phyloP scores from a whole-genome alignment of 2,888 invertebrate genomes.

The Noctua fimbriata region DNA sequence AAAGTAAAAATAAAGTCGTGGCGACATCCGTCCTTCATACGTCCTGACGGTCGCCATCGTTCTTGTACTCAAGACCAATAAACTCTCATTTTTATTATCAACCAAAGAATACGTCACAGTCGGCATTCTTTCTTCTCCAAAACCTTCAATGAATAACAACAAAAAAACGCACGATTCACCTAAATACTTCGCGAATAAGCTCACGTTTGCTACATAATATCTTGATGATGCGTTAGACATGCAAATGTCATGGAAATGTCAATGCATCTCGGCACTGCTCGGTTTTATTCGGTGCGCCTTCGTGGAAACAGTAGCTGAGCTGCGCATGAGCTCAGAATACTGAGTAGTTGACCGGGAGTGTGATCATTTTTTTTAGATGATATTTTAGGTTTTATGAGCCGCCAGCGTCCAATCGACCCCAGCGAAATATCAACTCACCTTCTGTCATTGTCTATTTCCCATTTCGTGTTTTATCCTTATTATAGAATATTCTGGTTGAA shows the following conservation, averaged over 20 bases:
- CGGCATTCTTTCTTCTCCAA: conserved; percentile 42
- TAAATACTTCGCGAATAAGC: conserved; percentile 42
- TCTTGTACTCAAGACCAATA: conserved; percentile 30
- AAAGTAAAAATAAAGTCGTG: neutral
- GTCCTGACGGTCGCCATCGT: neutral
- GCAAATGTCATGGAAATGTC: conserved; percentile 64
- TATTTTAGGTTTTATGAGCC: neutral
- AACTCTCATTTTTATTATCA: conserved; percentile 36
- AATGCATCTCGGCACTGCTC: conserved; percentile 72
- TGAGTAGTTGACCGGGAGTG: conserved; percentile 39
- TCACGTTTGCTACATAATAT: conserved; percentile 57
- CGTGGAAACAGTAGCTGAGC: conserved; percentile 76
- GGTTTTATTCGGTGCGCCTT: conserved; percentile 75
- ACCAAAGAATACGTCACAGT: conserved; percentile 14
- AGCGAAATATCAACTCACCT: neutral
- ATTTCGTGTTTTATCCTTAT: neutral
- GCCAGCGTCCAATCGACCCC: neutral
- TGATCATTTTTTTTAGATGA: neutral
- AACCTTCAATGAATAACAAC: conserved; percentile 43
- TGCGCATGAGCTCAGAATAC: conserved; percentile 51
- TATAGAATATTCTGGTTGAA: neutral
- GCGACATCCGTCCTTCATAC: neutral
- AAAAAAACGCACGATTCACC: conserved; percentile 32
- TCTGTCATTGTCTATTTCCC: neutral
- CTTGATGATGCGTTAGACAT: conserved; percentile 47